Base-by-base conservation (phyloP, 2,797 vertebrate genomes). In the Enteromius afrohamiltoni region DNA sequence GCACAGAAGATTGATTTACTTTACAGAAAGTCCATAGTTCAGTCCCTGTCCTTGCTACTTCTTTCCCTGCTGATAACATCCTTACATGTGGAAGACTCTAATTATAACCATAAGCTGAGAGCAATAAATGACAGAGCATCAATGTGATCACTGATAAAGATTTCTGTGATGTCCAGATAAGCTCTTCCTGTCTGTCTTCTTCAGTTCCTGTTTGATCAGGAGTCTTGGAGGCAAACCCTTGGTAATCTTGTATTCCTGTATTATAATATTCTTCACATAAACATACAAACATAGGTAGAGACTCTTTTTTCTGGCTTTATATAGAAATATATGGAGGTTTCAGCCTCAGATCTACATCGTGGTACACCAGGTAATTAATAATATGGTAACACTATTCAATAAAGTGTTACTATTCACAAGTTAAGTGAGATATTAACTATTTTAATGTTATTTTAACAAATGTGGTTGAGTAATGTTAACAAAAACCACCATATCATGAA, bases 121-220 rank as follows among this genome's bases (percentile, higher is more conserved):
- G 23, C 45, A 75, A 82, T 65, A 82, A 75, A 58, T 9, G 64
- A 51, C 17, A 14, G 6, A 34, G 6, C 1, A 40, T 31, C 29
- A n/a, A 17, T 47, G 23, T 60, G 67, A 47, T 47, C 37, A 3
- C 74, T 83, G 53, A 77, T 23, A 69, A 60, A 69, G 26, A 83
- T 21, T 69, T 83, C 51, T 70, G 67, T 23, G 51, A 83, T 47
- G 34, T 21, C 11, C 37, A 77, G 82, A 58, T 83, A 49, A 23
- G 53, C 67, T 70, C n/a, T 83, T 78, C 82, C 75, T 70, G 26
- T 77, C 65, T 49, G 76, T 78, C 16, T 55, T 71, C n/a, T 58
- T 78, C 75, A 83, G 78, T 83, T 83, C 82, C 75, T 83, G 51
- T 16, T 70, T 10, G 75, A 55, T 60, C 51, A 45, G 67, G 37